Base-by-base conservation (phyloP, 2,797 vertebrate species). In the Rhynchotus rufescens region DNA sequence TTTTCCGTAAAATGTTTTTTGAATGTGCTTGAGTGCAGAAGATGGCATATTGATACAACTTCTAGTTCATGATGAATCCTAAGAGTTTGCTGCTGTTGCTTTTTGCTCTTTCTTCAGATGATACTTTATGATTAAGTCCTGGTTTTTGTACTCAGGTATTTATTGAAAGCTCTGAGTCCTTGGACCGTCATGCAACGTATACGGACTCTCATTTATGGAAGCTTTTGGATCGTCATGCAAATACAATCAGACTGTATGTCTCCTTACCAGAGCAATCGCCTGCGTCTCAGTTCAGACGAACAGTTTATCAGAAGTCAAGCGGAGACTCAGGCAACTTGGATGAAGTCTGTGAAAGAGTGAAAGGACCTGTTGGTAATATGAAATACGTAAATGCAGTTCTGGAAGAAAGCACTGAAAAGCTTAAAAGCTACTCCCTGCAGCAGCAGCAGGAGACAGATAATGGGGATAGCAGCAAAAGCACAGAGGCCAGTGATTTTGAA, bases 401-500 rank as follows among this genome's bases (percentile, higher is more conserved):
- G 26, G 99, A 99, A 96, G 99, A 99, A 97, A 99, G 99, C 97
- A 99, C 99, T 1, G 99, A 99, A 93, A 99, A 99, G 94, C 98
- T 99, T 80, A 99, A 99, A 98, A 99, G 98, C 82, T 97, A 99
- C 89, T 99, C 99, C 21, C 96, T 99, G 68, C 99, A 99, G 74
- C 98, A 98, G 84, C 98, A 98, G 93, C 98, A 98, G 87, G 98
- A 98, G 68, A 98, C 98, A 25, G 98, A 98, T 91, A 98, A 98
- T 25, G 98, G 98, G 76, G 99, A 99, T 97, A 99, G 99, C 97
- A 99, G 98, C 98, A 99, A 99, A 98, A 99, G 99, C 97, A 99
- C 98, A 13, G 99, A 99, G 92, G 97, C 98, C 92, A 99, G 99
- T 85, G 99, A 99, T 97, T 99, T 99, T 96, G 99, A 99, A 95